Percentiles rank a stretch among this genome's conserved stretches.
Conservation (phyloP, 2,888 invertebrate genomes). For the Neoitamus cyanurus region DNA sequence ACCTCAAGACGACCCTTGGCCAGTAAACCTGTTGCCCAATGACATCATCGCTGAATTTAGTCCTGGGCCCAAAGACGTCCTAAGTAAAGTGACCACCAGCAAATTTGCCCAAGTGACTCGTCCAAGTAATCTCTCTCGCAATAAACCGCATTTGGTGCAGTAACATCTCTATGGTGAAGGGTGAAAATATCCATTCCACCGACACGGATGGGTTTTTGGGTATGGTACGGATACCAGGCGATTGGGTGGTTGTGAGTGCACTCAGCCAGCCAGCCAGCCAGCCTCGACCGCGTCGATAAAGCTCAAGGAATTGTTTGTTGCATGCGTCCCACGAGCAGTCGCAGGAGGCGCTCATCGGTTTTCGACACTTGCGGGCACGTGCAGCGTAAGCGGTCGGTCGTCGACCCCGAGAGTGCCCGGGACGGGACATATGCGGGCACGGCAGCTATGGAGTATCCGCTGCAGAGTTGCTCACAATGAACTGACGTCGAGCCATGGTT, state of each 20-base stretch:
- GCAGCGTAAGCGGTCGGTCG: constrained; percentile 39
- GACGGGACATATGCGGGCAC: background rate
- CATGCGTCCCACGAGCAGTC: background rate
- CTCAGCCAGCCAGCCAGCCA: background rate
- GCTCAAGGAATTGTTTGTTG: constrained; percentile 32
- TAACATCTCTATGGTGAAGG: background rate
- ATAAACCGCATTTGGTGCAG: background rate
- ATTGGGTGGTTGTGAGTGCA: background rate
- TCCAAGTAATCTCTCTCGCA: background rate
- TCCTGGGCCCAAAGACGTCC: background rate
- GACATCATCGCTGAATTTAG: background rate
- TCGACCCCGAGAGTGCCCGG: constrained; percentile 32
- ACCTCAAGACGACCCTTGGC: background rate
- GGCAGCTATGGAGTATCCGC: background rate
- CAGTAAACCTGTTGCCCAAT: background rate
- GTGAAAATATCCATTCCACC: background rate
- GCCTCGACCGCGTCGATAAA: background rate
- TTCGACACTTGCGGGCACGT: constrained; percentile 48
- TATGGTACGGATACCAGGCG: background rate
- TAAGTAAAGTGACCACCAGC: background rate
- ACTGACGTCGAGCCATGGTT: background rate
- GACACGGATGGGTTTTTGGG: too few species aligned
- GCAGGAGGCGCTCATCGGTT: constrained; percentile 49
- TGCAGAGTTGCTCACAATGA: constrained; percentile 22
- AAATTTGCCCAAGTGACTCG: background rate